Evolutionary conservation across 2,797 vertebrate genomes (phyloP), one percentile per base, ranked within the genome.

Genomic region (Nyctibius grandis): DNA sequence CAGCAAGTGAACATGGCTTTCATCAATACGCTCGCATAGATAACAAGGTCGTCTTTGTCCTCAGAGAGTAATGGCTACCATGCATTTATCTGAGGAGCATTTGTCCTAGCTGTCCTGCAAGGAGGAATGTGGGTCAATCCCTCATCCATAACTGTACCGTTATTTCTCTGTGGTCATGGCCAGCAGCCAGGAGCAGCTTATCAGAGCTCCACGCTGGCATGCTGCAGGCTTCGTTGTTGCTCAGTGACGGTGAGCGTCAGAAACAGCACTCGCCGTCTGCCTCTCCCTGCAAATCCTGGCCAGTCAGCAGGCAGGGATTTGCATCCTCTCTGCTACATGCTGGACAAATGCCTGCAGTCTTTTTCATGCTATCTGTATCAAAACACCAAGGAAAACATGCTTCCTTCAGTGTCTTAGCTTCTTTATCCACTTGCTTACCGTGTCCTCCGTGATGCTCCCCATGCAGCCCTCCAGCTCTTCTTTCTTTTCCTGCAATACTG

Each of bases 41-140:
- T 89, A 96, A 94, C 82, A 93, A 90, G 54, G 6, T 75, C 3
- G 1, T 47, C 84, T 95, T 95, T 95, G 88, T 95, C 88, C 85
- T 73, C 2, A 0, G 57, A 95, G 79, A 79, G 81, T 56, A 94
- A 95, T 42, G 56, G 59, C 74, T 61, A 67, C 67, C 86, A 51
- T 1, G 60, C 56, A 36, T 82, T 70, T 87, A 64, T 85, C 69
- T 53, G 74, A 87, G 54, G 17, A 82, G 74, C 36, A 26, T 59
- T 96, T 96, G 94, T 92, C 60, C 82, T 3, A 33, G 93, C 91
- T 67, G 36, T 63, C 88, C 89, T 84, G 69, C 77, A 29, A 50
- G n/a, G 44, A 93, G 76, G 64, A 95, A 96, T 95, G 93, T 95
- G 89, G 96, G 94, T 93, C 96, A 95, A 65, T 86, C 77, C 85